phyloP scores from a whole-genome alignment of 2,113 vertebrate genomes.

The Procapra przewalskii region DNA sequence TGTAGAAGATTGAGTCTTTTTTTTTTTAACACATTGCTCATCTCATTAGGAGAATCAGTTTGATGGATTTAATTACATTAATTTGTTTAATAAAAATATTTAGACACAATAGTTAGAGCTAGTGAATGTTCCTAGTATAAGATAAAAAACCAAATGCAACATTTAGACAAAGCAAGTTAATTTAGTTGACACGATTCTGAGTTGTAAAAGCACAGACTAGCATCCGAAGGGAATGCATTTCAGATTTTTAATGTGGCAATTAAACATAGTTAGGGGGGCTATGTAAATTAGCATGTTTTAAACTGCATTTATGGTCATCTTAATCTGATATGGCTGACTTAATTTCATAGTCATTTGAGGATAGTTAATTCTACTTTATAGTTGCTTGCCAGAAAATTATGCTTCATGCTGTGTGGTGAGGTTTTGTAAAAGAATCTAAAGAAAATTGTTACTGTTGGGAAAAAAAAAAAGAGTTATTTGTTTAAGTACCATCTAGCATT shows the following conservation, averaged over 20 bases:
- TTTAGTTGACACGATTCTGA: conserved; percentile 37
- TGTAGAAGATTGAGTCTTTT: conserved; percentile 39
- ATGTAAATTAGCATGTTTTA: conserved; percentile 70
- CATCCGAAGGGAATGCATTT: conserved; percentile 45
- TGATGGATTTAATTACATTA: conserved; percentile 71
- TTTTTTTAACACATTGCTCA: conserved; percentile 40
- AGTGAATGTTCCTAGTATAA: conserved; percentile 45
- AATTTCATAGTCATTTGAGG: conserved; percentile 69
- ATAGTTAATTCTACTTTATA: conserved; percentile 65
- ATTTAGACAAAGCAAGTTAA: conserved; percentile 64
- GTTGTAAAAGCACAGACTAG: conserved; percentile 37
- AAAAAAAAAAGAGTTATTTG: conserved; percentile 50
- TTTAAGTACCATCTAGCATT: conserved; percentile 53
- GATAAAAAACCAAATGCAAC: conserved; percentile 49
- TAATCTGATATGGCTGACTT: conserved; percentile 70
- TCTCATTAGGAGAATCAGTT: conserved; percentile 63
- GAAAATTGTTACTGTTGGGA: conserved; percentile 67
- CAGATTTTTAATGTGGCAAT: conserved; percentile 61
- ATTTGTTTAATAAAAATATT: conserved; percentile 74
- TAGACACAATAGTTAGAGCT: conserved; percentile 40
- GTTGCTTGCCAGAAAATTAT: conserved; percentile 67
- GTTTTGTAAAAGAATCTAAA: conserved; percentile 69
- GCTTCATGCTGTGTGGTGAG: conserved; percentile 53
- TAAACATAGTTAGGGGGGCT: conserved; percentile 72
- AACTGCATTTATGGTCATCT: conserved; percentile 68